Base-by-base conservation (phyloP, 1,140 invertebrate genomes). In the Drosophila punjabiensis region DNA sequence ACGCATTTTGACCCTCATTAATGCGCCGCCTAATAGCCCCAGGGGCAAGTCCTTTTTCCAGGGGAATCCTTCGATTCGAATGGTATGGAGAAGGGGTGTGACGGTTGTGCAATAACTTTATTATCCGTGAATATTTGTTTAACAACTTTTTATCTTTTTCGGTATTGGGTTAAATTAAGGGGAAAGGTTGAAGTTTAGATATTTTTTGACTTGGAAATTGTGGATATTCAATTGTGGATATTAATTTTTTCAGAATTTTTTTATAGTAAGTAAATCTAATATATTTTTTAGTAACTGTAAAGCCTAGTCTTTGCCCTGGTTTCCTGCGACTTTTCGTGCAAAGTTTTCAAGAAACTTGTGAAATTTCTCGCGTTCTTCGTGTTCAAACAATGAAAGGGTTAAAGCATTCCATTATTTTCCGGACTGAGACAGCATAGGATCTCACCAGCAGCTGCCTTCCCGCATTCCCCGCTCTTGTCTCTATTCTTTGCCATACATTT, bases 1-100 rank as follows among this genome's bases (percentile, higher is more conserved):
- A 84, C 87, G 85, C 74, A 68, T 81, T 88, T 92, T 92, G 90
- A 92, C 90, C 90, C 90, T 92, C 86, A 92, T 92, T 92, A 90
- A 79, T 79, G 66, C 53, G 60, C 52, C 47, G 65, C 60, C 56
- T 66, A 78, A 41, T 61, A 65, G 74, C 77, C 79, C 84, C 28
- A 66, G 78, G 85, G 79, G 70, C 71, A 85, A 56, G 60, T 66
- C 68, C 69, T 77, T 81, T 81, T 78, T 65, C 65, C 18, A 3
- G 30, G 28, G 30, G 16, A 28, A 45, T 41, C 41, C 35, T 66
- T 62, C 24, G 32, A 18, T 43, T 60, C 35, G 47, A 13, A 14
- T 39, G n/a, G 48, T 37, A 33, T 9, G 5, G 7, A 13, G 14
- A 7, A 32, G 10, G 28, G 61, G 28, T 13, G 30, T 52, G 37